These are phyloP conservation scores for Drosophila austrosaltans DNA, from an alignment of 2,888 invertebrate genomes.

Conservation along the genomic window DNA sequence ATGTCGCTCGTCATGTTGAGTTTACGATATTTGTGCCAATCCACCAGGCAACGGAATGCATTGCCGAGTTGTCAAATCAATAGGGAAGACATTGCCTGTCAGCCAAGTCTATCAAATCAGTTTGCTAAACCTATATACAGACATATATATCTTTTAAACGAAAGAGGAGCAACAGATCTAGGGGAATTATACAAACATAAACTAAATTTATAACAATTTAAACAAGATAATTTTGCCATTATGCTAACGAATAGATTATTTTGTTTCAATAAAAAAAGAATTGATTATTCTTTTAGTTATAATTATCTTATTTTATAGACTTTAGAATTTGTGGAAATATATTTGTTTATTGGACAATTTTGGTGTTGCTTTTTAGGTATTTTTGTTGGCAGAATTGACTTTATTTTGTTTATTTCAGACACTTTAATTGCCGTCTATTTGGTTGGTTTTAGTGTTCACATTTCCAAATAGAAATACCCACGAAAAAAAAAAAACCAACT, in stretches of 20 bases:
- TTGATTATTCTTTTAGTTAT: no score
- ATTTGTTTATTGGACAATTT: background rate
- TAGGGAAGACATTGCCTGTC: conserved; percentile 18
- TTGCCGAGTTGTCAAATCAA: conserved; percentile 18
- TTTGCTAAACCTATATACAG: background rate
- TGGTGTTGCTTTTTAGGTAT: background rate
- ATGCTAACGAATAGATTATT: no score
- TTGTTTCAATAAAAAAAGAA: no score
- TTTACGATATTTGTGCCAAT: conserved; percentile 56
- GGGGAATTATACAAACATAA: background rate
- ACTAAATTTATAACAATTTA: background rate
- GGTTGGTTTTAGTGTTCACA: conserved; percentile 12
- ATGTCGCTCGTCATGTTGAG: conserved; percentile 65
- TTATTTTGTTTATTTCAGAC: conserved; percentile 2
- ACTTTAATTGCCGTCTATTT: conserved; percentile 10
- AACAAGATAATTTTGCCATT: background rate
- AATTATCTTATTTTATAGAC: no score
- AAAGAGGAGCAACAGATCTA: background rate
- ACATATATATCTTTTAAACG: background rate
- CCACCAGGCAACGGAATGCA: conserved; percentile 36
- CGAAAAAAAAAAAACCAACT: background rate
- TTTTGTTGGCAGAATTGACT: background rate
- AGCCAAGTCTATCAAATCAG: conserved; percentile 14
- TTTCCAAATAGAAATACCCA: no score
- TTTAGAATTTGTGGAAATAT: no score